phyloP scores from a whole-genome alignment of 2,113 vertebrate species.

The Panthera tigris region DNA sequence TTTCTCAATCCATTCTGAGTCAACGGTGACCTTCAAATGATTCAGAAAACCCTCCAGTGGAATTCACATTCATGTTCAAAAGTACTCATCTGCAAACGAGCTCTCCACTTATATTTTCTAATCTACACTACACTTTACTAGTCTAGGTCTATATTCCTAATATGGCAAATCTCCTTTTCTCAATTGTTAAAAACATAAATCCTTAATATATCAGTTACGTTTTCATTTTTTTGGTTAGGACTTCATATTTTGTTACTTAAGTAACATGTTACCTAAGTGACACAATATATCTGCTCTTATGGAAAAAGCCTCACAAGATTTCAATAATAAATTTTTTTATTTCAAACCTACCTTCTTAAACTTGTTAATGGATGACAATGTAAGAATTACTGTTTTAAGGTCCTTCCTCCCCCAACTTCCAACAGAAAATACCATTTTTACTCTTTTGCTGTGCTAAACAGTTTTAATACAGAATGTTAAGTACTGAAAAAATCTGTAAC shows the following conservation, averaged over 20 bases:
- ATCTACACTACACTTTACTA: neutral
- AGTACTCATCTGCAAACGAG: neutral
- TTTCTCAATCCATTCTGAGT: slow-evolving; percentile 19
- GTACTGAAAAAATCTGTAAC: slow-evolving; percentile 12
- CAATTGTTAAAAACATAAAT: slow-evolving; percentile 22
- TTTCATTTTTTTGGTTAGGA: neutral
- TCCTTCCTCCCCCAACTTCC: neutral
- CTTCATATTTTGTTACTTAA: slow-evolving; percentile 21
- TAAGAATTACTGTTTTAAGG: slow-evolving; percentile 17
- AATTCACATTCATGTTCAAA: neutral
- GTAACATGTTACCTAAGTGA: slow-evolving; percentile 16
- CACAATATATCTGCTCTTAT: neutral
- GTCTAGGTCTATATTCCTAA: neutral
- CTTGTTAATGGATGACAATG: neutral
- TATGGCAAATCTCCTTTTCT: neutral
- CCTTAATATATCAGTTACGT: neutral
- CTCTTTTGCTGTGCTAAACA: neutral
- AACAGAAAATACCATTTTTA: neutral
- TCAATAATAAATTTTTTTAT: neutral
- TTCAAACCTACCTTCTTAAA: slow-evolving; percentile 19
- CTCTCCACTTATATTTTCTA: neutral
- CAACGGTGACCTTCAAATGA: neutral
- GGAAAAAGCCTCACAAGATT: slow-evolving; percentile 1
- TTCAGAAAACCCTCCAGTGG: neutral
- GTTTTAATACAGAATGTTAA: neutral